phyloP scores from a whole-genome alignment of 2,888 invertebrate genomes.

The Athetis lepigone region DNA sequence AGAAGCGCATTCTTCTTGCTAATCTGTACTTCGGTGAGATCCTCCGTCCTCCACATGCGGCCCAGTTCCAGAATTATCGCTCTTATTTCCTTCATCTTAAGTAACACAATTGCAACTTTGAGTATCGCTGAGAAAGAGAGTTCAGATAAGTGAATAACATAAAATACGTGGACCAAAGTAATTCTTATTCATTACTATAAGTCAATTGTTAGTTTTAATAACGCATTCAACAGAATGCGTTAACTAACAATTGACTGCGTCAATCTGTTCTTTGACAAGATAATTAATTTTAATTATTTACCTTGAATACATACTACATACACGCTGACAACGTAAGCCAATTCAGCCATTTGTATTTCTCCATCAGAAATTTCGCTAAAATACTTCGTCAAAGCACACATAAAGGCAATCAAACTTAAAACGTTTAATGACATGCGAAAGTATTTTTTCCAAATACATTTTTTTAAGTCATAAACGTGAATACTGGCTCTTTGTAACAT shows the following conservation, averaged over 20 bases:
- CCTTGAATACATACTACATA: conserved; percentile 65
- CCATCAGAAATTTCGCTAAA: conserved; percentile 52
- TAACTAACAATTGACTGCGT: no score
- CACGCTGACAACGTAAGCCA: conserved; percentile 62
- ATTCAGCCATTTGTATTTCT: conserved; percentile 55
- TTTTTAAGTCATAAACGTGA: conserved; percentile 46
- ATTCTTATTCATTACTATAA: no score
- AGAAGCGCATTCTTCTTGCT: conserved; percentile 68
- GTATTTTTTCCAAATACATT: conserved; percentile 36
- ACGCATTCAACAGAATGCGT: no score
- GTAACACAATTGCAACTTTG: conserved; percentile 59
- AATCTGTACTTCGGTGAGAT: conserved; percentile 66
- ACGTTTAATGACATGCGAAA: conserved; percentile 50
- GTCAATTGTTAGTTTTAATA: no score
- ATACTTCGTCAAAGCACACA: conserved; percentile 50
- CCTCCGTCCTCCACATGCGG: conserved; percentile 57
- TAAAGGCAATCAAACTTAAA: conserved; percentile 40
- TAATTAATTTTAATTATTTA: conserved; percentile 39
- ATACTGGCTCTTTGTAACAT: conserved; percentile 59
- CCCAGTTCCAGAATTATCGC: conserved; percentile 63
- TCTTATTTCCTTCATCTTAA: conserved; percentile 60
- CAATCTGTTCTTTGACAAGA: neutral
- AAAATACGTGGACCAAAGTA: no score
- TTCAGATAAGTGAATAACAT: no score
- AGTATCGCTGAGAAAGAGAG: conserved; percentile 61